Evolutionary conservation across 35 echinoderm and acorn worm species (phyloP).

Genomic region (Stichopus chloronotus): DNA sequence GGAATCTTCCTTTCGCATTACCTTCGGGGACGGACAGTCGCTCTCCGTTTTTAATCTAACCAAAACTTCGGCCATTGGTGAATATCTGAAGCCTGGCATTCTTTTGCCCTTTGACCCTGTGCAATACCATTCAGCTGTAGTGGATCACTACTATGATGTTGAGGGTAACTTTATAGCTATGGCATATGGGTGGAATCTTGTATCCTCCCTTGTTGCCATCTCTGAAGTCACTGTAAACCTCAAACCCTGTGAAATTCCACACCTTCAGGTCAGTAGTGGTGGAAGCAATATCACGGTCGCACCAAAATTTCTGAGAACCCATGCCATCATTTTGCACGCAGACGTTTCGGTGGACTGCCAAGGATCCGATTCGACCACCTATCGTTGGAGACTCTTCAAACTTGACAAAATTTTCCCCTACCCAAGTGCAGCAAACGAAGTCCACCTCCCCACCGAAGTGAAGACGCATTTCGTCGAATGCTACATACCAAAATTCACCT

Average conservation of each 20-base stretch:
- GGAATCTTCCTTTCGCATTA: slow-evolving; percentile 50
- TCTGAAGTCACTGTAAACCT: slow-evolving; percentile 71
- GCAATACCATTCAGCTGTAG: slow-evolving; percentile 54
- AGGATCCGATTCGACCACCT: slow-evolving; percentile 34
- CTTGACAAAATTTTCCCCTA: slow-evolving; percentile 64
- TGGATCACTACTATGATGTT: slow-evolving; percentile 52
- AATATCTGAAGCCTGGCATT: slow-evolving; percentile 59
- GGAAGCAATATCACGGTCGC: slow-evolving; percentile 35
- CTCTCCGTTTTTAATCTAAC: slow-evolving; percentile 15
- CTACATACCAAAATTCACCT: slow-evolving; percentile 69
- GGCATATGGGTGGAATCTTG: slow-evolving; percentile 61
- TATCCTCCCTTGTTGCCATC: slow-evolving; percentile 6
- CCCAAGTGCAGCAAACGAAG: slow-evolving; percentile 66
- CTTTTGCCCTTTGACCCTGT: slow-evolving; percentile 75
- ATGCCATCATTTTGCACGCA: slow-evolving; percentile 54
- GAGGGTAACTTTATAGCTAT: slow-evolving; percentile 62
- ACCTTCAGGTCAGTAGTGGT: slow-evolving; percentile 69
- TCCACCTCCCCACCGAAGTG: slow-evolving; percentile 45
- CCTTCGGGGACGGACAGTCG: slow-evolving; percentile 72
- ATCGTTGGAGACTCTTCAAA: slow-evolving; percentile 74
- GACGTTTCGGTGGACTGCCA: slow-evolving; percentile 57
- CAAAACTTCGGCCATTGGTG: slow-evolving; percentile 4
- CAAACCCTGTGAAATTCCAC: slow-evolving; percentile 62
- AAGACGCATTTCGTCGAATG: slow-evolving; percentile 59
- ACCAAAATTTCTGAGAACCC: slow-evolving; percentile 49